phyloP scores from a whole-genome alignment of 2,888 invertebrate species.

The Eubasilissa splendida region DNA sequence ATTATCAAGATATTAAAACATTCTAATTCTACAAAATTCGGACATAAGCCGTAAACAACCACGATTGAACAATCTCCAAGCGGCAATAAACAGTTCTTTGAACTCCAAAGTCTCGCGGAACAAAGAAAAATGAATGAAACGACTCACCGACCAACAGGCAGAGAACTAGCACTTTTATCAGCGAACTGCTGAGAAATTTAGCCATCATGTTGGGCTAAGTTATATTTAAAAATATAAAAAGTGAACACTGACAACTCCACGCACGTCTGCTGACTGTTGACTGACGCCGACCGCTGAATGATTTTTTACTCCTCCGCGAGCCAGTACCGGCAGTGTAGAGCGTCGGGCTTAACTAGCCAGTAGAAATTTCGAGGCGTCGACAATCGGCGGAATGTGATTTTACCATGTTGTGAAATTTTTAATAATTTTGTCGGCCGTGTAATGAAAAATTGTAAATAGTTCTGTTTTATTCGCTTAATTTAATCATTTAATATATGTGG shows the following conservation, averaged over 20 bases:
- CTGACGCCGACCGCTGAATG: background rate
- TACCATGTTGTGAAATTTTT: too few species aligned
- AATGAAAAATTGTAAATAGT: too few species aligned
- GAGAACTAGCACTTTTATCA: slow-evolving; percentile 11
- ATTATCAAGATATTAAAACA: too few species aligned
- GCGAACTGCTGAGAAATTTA: slow-evolving; percentile 3
- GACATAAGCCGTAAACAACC: background rate
- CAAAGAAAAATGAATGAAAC: slow-evolving; percentile 1
- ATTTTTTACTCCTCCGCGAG: background rate
- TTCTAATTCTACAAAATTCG: too few species aligned
- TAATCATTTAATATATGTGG: too few species aligned
- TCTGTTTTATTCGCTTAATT: too few species aligned
- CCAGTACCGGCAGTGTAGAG: background rate
- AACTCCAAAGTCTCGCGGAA: background rate
- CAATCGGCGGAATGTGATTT: background rate
- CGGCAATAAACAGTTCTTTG: slow-evolving; percentile 23
- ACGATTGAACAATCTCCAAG: background rate
- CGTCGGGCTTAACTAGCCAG: background rate
- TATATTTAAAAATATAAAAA: background rate
- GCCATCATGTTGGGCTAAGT: slow-evolving; percentile 1
- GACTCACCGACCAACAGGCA: slow-evolving; percentile 14
- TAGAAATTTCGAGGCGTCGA: slow-evolving; percentile 3
- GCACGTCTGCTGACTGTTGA: slow-evolving; percentile 10
- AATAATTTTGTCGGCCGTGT: too few species aligned
- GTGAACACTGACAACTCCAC: background rate